phyloP scores from a whole-genome alignment of 1,140 invertebrate genomes.

The Drosophila kohkoa region DNA sequence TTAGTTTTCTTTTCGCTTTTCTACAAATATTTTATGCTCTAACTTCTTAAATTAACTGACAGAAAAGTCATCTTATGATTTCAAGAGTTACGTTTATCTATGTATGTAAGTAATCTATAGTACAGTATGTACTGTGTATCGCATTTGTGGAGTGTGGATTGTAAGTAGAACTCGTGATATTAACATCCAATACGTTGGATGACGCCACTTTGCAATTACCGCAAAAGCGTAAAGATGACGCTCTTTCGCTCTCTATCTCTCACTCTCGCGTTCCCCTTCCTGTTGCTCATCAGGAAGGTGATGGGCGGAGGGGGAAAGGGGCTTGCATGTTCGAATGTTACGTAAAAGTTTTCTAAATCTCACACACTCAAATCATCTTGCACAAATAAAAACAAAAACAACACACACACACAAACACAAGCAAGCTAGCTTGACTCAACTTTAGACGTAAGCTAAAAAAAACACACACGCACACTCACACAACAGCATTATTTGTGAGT shows the following conservation, averaged over 20 bases:
- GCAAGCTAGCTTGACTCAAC: slow-evolving; percentile 66
- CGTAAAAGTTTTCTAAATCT: slow-evolving; percentile 72
- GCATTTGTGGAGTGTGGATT: not conserved
- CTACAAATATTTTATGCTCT: not conserved
- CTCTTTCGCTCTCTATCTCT: slow-evolving; percentile 4
- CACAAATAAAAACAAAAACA: slow-evolving; percentile 58
- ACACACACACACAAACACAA: slow-evolving; percentile 25
- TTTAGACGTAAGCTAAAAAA: slow-evolving; percentile 55
- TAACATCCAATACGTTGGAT: slow-evolving; percentile 13
- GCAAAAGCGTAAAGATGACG: slow-evolving; percentile 27
- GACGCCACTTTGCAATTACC: slow-evolving; percentile 39
- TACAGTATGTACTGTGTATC: not conserved
- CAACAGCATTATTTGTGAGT: slow-evolving; percentile 9
- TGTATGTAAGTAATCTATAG: too few relatives aligned
- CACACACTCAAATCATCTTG: slow-evolving; percentile 60
- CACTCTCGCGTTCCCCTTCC: slow-evolving; percentile 16
- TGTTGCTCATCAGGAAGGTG: slow-evolving; percentile 25
- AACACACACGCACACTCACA: slow-evolving; percentile 10
- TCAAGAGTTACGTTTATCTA: too few relatives aligned
- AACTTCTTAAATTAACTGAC: slow-evolving; percentile 19
- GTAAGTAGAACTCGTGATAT: not conserved
- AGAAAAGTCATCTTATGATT: too few relatives aligned
- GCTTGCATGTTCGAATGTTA: slow-evolving; percentile 47
- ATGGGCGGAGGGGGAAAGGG: slow-evolving; percentile 13
- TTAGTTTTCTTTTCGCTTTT: not conserved